Evolutionary conservation across 64 coral and sea anemone genomes (phyloP).

Genomic region (Anthopleura sola): DNA sequence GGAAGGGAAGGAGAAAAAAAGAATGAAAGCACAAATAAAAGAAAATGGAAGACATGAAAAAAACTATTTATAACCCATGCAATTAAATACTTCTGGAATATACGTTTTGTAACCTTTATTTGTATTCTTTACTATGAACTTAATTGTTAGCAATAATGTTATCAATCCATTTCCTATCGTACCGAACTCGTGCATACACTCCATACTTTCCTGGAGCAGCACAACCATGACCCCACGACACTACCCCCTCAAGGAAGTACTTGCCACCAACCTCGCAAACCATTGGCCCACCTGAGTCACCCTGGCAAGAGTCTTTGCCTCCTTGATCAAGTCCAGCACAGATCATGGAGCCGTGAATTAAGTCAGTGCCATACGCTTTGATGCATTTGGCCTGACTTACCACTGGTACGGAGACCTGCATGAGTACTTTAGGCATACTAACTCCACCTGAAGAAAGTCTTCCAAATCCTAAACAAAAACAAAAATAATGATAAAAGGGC

Average conservation of each 20-base stretch:
- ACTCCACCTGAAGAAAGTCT: constrained; percentile 1
- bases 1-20: too few species aligned
- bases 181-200: constrained; percentile 39
- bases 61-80: too few species aligned
- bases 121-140: background rate
- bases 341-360: constrained; percentile 47
- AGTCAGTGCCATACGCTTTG: background rate
- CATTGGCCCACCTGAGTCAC: constrained; percentile 32
- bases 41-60: too few species aligned
- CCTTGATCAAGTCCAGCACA: constrained; percentile 23
- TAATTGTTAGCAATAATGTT: background rate
- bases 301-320: constrained; percentile 49
- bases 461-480: constrained; percentile 27
- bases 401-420: constrained; percentile 31
- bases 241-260: constrained; percentile 46
- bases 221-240: constrained; percentile 53
- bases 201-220: constrained; percentile 47
- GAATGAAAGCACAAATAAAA: too few species aligned
- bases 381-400: background rate
- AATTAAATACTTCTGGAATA: too few species aligned
- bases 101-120: background rate
- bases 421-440: background rate
- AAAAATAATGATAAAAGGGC: too few species aligned
- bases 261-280: constrained; percentile 29
- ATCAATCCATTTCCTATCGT: constrained; percentile 1